Conservation (phyloP, 2,888 invertebrate genomes). For the Gymnoscelis rufifasciata region DNA sequence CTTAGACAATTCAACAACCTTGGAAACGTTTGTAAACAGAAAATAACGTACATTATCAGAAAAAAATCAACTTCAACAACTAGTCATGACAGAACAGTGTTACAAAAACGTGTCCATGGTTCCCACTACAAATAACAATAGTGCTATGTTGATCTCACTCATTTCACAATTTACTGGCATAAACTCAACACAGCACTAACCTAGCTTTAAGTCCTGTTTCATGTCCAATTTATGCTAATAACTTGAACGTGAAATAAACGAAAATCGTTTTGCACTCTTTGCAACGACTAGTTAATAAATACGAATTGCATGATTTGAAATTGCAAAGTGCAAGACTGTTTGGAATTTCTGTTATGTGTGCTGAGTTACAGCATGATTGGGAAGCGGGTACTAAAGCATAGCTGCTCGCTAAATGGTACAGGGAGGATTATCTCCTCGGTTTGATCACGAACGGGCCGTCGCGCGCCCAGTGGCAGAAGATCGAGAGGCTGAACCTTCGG, state of each 20-base stretch:
- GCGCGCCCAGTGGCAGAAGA: conserved; percentile 93
- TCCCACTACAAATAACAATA: conserved; percentile 41
- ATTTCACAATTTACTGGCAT: conserved; percentile 26
- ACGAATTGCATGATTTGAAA: conserved; percentile 13
- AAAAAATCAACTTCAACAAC: not conserved
- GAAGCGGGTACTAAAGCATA: conserved; percentile 59
- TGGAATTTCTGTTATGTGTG: conserved; percentile 56
- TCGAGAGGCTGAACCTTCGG: conserved; percentile 83
- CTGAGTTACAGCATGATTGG: conserved; percentile 66
- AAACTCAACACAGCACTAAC: conserved; percentile 53
- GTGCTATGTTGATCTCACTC: conserved; percentile 52
- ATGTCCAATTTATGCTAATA: conserved; percentile 59
- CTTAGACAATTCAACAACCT: conserved; percentile 64
- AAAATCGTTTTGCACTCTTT: conserved; percentile 60
- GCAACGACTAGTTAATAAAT: conserved; percentile 19
- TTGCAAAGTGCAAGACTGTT: conserved; percentile 54
- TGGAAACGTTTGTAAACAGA: conserved; percentile 45
- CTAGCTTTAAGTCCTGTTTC: conserved; percentile 50
- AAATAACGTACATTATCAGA: not conserved
- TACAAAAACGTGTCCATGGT: conserved; percentile 48
- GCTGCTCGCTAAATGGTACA: conserved; percentile 73
- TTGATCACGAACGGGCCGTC: conserved; percentile 93
- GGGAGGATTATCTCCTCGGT: conserved; percentile 86
- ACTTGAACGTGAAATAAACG: conserved; percentile 55
- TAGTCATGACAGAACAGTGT: conserved; percentile 14